Evolutionary conservation across 2,888 invertebrate genomes (phyloP), one percentile per base, ranked within the genome.

Genomic region (Rhaphigaster nebulosa): DNA sequence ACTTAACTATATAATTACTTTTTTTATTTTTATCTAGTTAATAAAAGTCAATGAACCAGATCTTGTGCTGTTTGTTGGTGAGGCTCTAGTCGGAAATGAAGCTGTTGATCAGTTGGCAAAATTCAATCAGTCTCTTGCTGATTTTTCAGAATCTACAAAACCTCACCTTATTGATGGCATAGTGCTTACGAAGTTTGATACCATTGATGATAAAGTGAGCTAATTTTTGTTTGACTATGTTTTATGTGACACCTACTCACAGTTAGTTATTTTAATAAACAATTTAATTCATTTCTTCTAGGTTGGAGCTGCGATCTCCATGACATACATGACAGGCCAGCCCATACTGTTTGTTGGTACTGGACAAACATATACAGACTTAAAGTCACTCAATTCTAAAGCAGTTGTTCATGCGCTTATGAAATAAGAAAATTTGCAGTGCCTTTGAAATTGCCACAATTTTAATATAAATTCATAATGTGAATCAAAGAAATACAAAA

Each of bases 241-340:
- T 60, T 52, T 1, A 29, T n/a, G n/a, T 87, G 8, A 50, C 3
- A 38, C 50, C 12, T 87, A 45, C 38, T 1, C 18, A 87, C 1
- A 87, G n/a, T 87, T 50, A n/a, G 26, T 29, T 50, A 13, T 23
- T 38, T 18, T 13, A 60, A 60, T 60, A n/a, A 3, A n/a, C n/a
- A n/a, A 4, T 88, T 60, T 38, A 38, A 45, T 90, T 76, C 80
- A 76, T 70, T 50, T 91, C 65, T 88, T 88, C 92, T 92, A 95
- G 95, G 97, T 99, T 45, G 99, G 99, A 20, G 99, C 99, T 80
- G 99, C 99, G 34, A 99, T 99, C 93, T 99, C 99, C 29, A 99
- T 99, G 99, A 99, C 99, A 0, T 99, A 99, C 94, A 99, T 99
- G 92, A 99, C 99, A 0, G 99, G 99, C 0, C 99, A 99, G 94